These are phyloP conservation scores for Ypsolopha scabrella DNA, from an alignment of 2,888 invertebrate genomes.

Conservation along the genomic window DNA sequence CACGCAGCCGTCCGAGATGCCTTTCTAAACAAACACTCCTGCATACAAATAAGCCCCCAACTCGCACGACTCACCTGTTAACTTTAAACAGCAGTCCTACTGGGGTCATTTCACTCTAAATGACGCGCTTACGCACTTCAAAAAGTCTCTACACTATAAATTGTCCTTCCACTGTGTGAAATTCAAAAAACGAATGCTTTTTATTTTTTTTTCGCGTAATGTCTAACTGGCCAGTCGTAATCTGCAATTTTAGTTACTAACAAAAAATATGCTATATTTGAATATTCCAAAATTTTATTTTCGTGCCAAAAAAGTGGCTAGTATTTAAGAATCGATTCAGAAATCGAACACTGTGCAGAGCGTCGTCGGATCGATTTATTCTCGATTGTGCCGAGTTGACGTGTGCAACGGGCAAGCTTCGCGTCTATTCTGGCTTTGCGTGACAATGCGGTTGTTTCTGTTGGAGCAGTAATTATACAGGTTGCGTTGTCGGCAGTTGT, in stretches of 20 bases:
- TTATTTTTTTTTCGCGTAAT: too few relatives aligned
- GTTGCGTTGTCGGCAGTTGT: slow-evolving; percentile 20
- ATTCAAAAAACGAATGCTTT: too few relatives aligned
- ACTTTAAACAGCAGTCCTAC: slow-evolving; percentile 72
- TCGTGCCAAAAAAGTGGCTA: not conserved
- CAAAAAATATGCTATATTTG: too few relatives aligned
- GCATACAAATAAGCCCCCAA: slow-evolving; percentile 1
- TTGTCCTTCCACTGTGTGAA: too few relatives aligned
- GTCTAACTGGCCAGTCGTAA: too few relatives aligned
- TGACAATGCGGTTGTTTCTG: slow-evolving; percentile 18
- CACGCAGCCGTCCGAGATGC: not conserved
- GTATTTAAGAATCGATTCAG: slow-evolving; percentile 7
- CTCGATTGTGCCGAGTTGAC: slow-evolving; percentile 18
- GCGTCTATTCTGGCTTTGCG: slow-evolving; percentile 36
- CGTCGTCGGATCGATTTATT: slow-evolving; percentile 21
- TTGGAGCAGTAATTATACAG: slow-evolving; percentile 43
- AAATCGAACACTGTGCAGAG: slow-evolving; percentile 24
- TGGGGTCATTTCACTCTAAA: slow-evolving; percentile 58
- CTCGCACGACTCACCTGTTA: slow-evolving; percentile 53
- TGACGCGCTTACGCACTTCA: slow-evolving; percentile 6
- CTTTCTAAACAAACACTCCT: slow-evolving; percentile 5
- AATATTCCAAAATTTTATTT: not conserved
- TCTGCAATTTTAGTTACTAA: too few relatives aligned
- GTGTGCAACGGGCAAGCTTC: slow-evolving; percentile 41
- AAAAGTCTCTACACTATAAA: not conserved